Evolutionary conservation across 2,797 vertebrate species (phyloP), one percentile per base, ranked within the genome.

Genomic region (Karalla daura): DNA sequence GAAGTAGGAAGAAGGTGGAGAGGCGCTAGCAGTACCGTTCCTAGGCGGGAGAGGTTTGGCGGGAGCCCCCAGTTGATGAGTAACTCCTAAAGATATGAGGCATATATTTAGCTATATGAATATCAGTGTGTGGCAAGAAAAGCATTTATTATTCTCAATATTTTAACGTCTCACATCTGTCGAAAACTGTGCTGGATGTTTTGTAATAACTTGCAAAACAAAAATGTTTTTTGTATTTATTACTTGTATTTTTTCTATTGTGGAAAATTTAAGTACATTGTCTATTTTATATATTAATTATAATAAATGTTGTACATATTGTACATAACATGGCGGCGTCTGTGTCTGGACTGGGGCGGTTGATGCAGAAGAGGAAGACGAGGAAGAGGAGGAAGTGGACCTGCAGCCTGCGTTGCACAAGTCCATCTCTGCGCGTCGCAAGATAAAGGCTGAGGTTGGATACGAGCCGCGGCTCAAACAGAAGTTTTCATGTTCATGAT

Each of bases 261-360:
- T 93, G 91, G n/a, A 93, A 93, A 92, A 90, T 91, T 88, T 89
- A 93, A 94, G 92, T 94, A 93, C 91, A 93, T 92, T 90, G 92
- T 93, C 91, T 95, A 94, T 95, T 95, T 94, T 95, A 94, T 94
- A 94, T 93, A 92, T 93, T 94, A 92, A 94, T 93, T 93, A 90
- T 92, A 95, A 94, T 94, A 94, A 94, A 94, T 94, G 92, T 94
- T 94, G 93, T 95, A 94, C 93, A 95, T 94, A 94, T 94, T 95
- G 94, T 94, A 94, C 89, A 94, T 93, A 94, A 82, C 74, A 78
- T 59, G 45, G 79, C 64, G 80, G n/a, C 76, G 70, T 51, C 65
- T 74, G 71, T 85, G 67, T 11, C 14, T 18, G 27, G 25, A 43
- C 56, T 35, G 14, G 37, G 32, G 7, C 3, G 13, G 49, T 12